Evolutionary conservation across 2,113 vertebrate genomes (phyloP).

Genomic region (Phrynosoma blainvillii): DNA sequence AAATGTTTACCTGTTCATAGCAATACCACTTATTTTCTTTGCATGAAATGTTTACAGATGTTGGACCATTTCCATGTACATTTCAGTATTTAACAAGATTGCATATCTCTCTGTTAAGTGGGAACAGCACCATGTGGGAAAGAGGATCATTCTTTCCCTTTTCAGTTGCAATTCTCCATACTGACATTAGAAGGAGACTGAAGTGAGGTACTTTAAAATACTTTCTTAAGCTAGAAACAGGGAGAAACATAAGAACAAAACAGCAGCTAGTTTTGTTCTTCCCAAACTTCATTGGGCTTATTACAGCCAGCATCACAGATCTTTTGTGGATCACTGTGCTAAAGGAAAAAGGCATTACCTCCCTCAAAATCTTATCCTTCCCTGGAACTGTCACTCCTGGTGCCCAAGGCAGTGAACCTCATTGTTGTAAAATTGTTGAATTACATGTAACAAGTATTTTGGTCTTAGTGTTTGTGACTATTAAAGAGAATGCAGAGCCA

Average conservation of each 20-base stretch:
- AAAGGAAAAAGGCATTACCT: neutral
- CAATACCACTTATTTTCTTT: too few species aligned
- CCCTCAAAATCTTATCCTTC: neutral
- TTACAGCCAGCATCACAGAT: neutral
- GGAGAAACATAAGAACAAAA: neutral
- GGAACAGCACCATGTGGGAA: too few species aligned
- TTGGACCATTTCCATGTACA: too few species aligned
- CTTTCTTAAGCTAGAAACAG: too few species aligned
- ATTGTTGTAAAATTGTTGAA: neutral
- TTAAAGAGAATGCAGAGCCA: neutral
- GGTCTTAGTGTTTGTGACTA: neutral
- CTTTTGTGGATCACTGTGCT: neutral
- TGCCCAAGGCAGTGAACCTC: neutral
- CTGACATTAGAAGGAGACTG: too few species aligned
- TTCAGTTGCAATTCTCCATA: too few species aligned
- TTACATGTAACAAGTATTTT: neutral
- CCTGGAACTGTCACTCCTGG: neutral
- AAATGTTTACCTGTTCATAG: neutral
- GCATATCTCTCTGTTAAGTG: too few species aligned
- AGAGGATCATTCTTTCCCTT: too few species aligned
- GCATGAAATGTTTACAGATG: too few species aligned
- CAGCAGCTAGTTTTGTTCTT: neutral
- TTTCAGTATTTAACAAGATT: too few species aligned
- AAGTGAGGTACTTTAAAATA: too few species aligned
- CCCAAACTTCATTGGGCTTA: neutral